These are phyloP conservation scores for Drosophila peninsularis DNA, from an alignment of 2,888 invertebrate species.

Conservation along the genomic window DNA sequence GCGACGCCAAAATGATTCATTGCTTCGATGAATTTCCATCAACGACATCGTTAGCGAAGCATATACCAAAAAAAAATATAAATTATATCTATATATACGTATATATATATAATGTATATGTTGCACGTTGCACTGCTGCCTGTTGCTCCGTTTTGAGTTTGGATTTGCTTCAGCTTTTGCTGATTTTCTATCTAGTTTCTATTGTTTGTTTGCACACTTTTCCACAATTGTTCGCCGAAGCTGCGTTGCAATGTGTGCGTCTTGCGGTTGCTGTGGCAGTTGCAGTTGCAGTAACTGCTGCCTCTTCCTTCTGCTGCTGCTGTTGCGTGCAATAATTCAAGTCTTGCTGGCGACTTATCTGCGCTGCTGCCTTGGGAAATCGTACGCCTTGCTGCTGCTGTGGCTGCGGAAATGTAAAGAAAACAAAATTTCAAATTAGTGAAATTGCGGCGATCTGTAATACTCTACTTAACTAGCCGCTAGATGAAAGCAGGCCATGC, in stretches of 20 bases:
- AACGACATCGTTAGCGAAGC: slow-evolving; percentile 81
- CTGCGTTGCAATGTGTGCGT: slow-evolving; percentile 66
- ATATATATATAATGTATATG: slow-evolving; percentile 25
- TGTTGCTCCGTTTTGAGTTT: slow-evolving; percentile 36
- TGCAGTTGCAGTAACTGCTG: slow-evolving; percentile 33
- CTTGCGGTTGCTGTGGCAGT: slow-evolving; percentile 62
- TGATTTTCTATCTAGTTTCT: slow-evolving; percentile 69
- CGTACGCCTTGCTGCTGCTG: slow-evolving; percentile 76
- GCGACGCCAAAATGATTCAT: slow-evolving; percentile 80
- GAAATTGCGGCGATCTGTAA: slow-evolving; percentile 44
- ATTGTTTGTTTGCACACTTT: slow-evolving; percentile 75
- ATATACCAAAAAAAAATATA: slow-evolving; percentile 64
- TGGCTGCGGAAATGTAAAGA: slow-evolving; percentile 48
- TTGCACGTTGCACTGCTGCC: slow-evolving; percentile 19
- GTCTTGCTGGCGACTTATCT: slow-evolving; percentile 83
- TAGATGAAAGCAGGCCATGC: neutral
- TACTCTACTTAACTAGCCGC: slow-evolving; percentile 5
- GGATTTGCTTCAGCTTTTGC: slow-evolving; percentile 37
- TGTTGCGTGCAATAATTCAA: slow-evolving; percentile 82
- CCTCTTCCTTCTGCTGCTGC: slow-evolving; percentile 24
- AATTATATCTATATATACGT: slow-evolving; percentile 6
- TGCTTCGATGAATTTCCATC: slow-evolving; percentile 82
- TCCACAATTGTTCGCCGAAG: slow-evolving; percentile 73
- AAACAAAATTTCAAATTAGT: slow-evolving; percentile 50
- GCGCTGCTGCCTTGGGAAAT: slow-evolving; percentile 73